These are phyloP conservation scores for Propsilocerus akamusi DNA, from an alignment of 1,140 invertebrate species.

Conservation along the genomic window DNA sequence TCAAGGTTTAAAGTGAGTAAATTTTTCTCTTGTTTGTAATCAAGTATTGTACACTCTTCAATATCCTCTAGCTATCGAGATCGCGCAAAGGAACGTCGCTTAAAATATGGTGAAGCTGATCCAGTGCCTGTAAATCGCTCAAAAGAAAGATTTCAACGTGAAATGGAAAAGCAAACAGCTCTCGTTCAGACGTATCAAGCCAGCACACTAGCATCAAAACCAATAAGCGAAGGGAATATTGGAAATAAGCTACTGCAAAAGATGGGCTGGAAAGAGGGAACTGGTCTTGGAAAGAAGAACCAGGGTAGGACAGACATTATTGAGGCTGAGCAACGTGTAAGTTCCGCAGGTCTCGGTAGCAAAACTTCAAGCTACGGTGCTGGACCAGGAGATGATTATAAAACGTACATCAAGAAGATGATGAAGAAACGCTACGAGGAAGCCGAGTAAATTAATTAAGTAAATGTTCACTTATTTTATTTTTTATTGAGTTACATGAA, in stretches of 20 bases:
- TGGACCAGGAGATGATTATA: constrained; percentile 61
- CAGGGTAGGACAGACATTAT: constrained; percentile 89
- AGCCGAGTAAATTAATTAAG: constrained; percentile 10
- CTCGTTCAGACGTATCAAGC: constrained; percentile 16
- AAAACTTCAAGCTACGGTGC: constrained; percentile 40
- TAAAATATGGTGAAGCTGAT: constrained; percentile 78
- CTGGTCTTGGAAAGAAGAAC: constrained; percentile 80
- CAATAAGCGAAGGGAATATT: constrained; percentile 72
- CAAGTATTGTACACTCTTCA: not conserved
- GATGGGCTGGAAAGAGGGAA: constrained; percentile 96
- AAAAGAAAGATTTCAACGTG: constrained; percentile 45
- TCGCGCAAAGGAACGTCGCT: constrained; percentile 82
- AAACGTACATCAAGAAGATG: constrained; percentile 77
- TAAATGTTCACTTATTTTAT: not conserved
- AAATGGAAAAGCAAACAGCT: constrained; percentile 15
- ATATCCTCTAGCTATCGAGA: constrained; percentile 56
- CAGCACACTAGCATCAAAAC: constrained; percentile 20
- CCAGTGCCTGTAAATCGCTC: constrained; percentile 51
- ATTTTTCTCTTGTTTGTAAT: not conserved
- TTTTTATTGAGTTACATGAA: not conserved
- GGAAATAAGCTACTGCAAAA: constrained; percentile 89
- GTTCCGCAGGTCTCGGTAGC: constrained; percentile 51
- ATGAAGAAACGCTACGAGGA: constrained; percentile 64
- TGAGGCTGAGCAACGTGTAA: constrained; percentile 33
- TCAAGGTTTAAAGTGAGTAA: constrained; percentile 10